These are phyloP conservation scores for Meandrusa payeni DNA, from an alignment of 2,888 invertebrate genomes.

Conservation along the genomic window DNA sequence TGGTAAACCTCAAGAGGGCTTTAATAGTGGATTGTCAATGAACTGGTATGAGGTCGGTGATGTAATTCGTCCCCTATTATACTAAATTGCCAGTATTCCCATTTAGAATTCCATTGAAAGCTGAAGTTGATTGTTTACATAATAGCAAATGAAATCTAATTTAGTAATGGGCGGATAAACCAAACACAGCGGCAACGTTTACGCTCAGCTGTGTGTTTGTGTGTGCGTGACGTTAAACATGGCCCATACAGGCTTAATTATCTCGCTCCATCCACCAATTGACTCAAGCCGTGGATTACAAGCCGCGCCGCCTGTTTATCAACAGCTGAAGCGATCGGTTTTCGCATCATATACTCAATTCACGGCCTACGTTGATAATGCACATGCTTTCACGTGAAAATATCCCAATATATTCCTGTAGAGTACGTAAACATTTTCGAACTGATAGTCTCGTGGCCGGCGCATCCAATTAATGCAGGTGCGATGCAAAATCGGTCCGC, in stretches of 20 bases:
- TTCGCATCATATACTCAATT: constrained; percentile 38
- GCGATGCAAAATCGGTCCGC: constrained; percentile 41
- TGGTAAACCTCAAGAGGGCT: too few relatives aligned
- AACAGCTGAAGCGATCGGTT: constrained; percentile 44
- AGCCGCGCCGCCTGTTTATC: constrained; percentile 47
- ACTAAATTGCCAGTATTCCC: too few relatives aligned
- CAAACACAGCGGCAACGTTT: constrained; percentile 14
- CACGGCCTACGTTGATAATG: constrained; percentile 34
- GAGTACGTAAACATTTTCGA: constrained; percentile 59
- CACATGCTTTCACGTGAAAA: constrained; percentile 50
- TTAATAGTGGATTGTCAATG: too few relatives aligned
- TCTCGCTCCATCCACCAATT: constrained; percentile 45
- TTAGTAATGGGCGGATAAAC: constrained; percentile 20
- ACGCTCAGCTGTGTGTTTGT: constrained; percentile 27
- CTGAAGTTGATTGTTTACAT: constrained; percentile 6
- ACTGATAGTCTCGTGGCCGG: constrained; percentile 54
- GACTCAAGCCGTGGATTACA: constrained; percentile 47
- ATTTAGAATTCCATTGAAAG: not conserved
- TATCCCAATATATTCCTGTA: constrained; percentile 56
- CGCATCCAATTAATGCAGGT: constrained; percentile 68
- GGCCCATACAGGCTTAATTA: constrained; percentile 44
- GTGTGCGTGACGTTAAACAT: constrained; percentile 34
- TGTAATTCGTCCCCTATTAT: too few relatives aligned
- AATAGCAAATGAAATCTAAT: constrained; percentile 20
- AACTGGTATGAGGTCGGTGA: too few relatives aligned